Base-by-base conservation (phyloP, 2,888 invertebrate genomes). In the Calameuta filiformis region DNA sequence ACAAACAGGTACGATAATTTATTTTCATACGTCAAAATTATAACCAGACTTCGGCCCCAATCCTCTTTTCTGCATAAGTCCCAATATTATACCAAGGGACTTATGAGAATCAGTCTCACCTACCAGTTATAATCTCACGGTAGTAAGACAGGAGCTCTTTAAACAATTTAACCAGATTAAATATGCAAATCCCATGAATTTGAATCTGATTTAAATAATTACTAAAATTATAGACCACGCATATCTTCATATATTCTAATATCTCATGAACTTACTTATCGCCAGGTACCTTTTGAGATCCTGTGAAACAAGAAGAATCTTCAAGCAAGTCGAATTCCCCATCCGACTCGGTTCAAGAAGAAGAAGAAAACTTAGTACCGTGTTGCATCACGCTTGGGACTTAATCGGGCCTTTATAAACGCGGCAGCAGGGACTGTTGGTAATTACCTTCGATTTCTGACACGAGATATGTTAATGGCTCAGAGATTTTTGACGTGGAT, bases 391-490 rank as follows among this genome's bases (percentile, higher is more conserved):
- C 56, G 23, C 56, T 56, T 56, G 56, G 56, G 23, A 56, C 23
- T 56, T 56, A 56, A 23, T 23, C 56, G 56, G 56, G 56, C 56
- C 56, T 56, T 56, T 56, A 56, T 56, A 56, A 56, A 56, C 56
- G 56, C 23, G 23, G 56, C 56, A 56, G 23, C 23, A 56, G 56
- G 56, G 71, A 34, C 34, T 71, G 71, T 71, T 34, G 71, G 71
- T 71, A 71, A 71, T 71, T 71, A 71, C 71, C 31, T 31, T 71
- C 71, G 71, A 71, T 71, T 71, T 71, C 71, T 71, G 71, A 71
- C 71, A 71, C 71, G 71, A 71, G 71, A 71, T 71, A 71, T 33
- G 71, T 71, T 71, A 71, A 71, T 71, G 71, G 71, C 71, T 71
- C 71, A 12, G 33, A 71, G 71, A 31, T 56, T 71, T 33, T 31